Evolutionary conservation across 1,140 invertebrate species (phyloP).

Genomic region (Maniola jurtina): DNA sequence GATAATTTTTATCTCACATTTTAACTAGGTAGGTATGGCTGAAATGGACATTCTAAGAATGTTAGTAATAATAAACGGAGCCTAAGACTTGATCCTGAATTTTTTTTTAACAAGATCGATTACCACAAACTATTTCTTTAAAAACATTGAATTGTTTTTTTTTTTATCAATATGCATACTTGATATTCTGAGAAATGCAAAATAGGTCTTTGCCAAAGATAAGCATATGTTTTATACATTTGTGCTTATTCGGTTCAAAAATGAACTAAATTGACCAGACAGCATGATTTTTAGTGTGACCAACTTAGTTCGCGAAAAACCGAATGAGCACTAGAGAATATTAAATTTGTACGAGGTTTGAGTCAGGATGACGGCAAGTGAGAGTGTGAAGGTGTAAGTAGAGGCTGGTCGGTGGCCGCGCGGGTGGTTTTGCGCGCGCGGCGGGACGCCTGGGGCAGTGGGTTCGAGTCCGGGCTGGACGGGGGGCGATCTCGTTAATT

Average conservation of each 20-base stretch:
- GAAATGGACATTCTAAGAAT: too few relatives aligned
- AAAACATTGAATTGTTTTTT: background rate
- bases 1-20: too few relatives aligned
- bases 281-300: too few relatives aligned
- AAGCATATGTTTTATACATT: background rate
- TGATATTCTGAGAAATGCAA: background rate
- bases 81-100: too few relatives aligned
- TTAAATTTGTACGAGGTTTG: constrained; percentile 3
- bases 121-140: background rate
- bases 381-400: constrained; percentile 12
- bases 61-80: too few relatives aligned
- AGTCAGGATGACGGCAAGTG: constrained; percentile 1
- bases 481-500: constrained; percentile 59
- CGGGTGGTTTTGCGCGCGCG: constrained; percentile 6
- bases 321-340: too few relatives aligned
- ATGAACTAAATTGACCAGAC: background rate
- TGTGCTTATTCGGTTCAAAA: background rate
- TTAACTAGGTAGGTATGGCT: too few relatives aligned
- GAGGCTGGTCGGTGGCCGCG: constrained; percentile 9
- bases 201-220: background rate
- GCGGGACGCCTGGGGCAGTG: constrained; percentile 15
- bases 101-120: too few relatives aligned
- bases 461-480: constrained; percentile 21
- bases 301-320: too few relatives aligned
- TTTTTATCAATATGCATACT: background rate